These are phyloP conservation scores for Seira sanloemensis DNA, from an alignment of 2,888 invertebrate genomes.

Conservation along the genomic window DNA sequence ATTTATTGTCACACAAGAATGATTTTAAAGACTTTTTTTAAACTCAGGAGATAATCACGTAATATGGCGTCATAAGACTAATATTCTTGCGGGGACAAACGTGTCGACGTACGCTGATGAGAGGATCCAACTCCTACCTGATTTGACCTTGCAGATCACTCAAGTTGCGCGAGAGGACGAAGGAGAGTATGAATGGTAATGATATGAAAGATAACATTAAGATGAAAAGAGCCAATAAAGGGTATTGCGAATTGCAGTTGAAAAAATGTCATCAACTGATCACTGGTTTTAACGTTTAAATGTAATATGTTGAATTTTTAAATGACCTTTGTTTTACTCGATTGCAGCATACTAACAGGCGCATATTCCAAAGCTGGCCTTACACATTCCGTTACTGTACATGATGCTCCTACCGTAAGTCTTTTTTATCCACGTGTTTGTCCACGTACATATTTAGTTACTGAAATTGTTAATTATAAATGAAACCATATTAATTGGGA, in stretches of 20 bases:
- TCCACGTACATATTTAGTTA: too few relatives aligned
- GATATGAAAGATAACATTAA: too few relatives aligned
- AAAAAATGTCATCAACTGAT: too few relatives aligned
- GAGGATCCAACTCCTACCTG: constrained; percentile 66
- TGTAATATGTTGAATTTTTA: too few relatives aligned
- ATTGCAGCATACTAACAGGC: constrained; percentile 64
- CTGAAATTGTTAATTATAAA: too few relatives aligned
- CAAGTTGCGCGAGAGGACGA: constrained; percentile 59
- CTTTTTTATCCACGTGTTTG: too few relatives aligned
- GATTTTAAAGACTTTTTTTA: not conserved
- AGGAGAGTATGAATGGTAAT: constrained; percentile 71
- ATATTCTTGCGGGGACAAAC: constrained; percentile 71
- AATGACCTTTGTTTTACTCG: too few relatives aligned
- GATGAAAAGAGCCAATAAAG: too few relatives aligned
- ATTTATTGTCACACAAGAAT: not conserved
- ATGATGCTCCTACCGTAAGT: constrained; percentile 82
- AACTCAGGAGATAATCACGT: constrained; percentile 68
- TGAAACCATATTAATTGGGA: too few relatives aligned
- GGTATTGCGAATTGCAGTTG: too few relatives aligned
- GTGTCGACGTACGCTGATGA: constrained; percentile 63
- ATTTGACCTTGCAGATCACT: constrained; percentile 69
- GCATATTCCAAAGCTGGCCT: constrained; percentile 62
- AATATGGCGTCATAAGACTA: constrained; percentile 68
- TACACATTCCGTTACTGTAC: constrained; percentile 65
- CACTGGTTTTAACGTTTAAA: too few relatives aligned